Conservation (phyloP, 2,888 invertebrate species). For the Opisthograptis luteolata region DNA sequence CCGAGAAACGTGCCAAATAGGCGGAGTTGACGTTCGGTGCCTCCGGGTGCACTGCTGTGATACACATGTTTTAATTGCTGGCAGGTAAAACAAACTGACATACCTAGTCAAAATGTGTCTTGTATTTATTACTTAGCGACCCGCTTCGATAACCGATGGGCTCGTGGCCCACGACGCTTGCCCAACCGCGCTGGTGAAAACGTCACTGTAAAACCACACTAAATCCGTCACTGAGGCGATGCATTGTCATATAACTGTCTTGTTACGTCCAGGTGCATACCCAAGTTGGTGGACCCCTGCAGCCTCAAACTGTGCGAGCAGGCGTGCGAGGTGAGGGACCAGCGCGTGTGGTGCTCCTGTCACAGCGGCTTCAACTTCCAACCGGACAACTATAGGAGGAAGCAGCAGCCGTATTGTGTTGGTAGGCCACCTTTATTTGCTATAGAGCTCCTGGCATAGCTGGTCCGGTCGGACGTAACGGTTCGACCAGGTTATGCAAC, state of each 20-base stretch:
- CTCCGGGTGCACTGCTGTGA: conserved; percentile 86
- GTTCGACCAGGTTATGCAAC: too few relatives aligned
- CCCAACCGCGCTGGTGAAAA: too few relatives aligned
- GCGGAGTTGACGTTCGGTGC: conserved; percentile 86
- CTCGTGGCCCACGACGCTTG: too few relatives aligned
- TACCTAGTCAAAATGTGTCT: too few relatives aligned
- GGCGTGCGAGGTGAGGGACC: conserved; percentile 85
- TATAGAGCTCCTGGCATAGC: too few relatives aligned
- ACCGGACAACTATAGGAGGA: conserved; percentile 82
- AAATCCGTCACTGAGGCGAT: too few relatives aligned
- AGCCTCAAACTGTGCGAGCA: conserved; percentile 87
- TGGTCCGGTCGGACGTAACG: too few relatives aligned
- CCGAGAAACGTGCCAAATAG: conserved; percentile 84
- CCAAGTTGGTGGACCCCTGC: conserved; percentile 86
- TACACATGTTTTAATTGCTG: conserved; percentile 85
- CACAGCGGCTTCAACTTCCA: conserved; percentile 86
- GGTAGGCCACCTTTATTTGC: too few relatives aligned
- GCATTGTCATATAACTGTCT: too few relatives aligned
- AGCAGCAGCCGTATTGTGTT: conserved; percentile 85
- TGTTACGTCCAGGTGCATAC: conserved; percentile 80
- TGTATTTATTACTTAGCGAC: too few relatives aligned
- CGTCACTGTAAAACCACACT: too few relatives aligned
- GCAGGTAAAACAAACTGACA: conserved; percentile 75
- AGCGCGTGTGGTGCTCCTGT: conserved; percentile 87
- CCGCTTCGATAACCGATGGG: too few relatives aligned